These are phyloP conservation scores for Rissa tridactyla DNA, from an alignment of 2,113 vertebrate species.

Conservation along the genomic window DNA sequence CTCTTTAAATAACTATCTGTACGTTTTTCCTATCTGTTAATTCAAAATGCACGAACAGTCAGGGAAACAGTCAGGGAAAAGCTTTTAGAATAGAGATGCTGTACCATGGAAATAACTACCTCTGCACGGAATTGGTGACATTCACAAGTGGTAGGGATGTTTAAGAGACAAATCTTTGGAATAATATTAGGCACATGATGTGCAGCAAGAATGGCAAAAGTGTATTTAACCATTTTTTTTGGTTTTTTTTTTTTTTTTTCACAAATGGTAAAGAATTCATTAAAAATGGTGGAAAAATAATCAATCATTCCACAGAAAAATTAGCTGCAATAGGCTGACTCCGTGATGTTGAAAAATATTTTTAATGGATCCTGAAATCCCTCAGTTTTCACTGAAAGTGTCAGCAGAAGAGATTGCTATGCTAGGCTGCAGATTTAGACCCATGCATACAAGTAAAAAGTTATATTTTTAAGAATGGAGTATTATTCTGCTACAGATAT, in stretches of 20 bases:
- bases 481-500: not conserved
- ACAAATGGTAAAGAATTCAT: not conserved
- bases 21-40: not conserved
- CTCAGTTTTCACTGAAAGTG: not conserved
- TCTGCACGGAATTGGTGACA: not conserved
- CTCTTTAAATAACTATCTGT: not conserved
- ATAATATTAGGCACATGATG: not conserved
- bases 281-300: not conserved
- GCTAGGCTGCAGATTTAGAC: not conserved
- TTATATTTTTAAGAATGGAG: not conserved
- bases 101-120: not conserved
- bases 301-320: not conserved
- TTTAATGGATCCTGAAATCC: not conserved
- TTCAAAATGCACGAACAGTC: not conserved
- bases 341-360: not conserved
- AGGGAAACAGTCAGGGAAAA: not conserved
- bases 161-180: not conserved
- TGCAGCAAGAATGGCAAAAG: not conserved
- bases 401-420: not conserved
- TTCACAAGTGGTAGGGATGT: not conserved
- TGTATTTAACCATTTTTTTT: not conserved
- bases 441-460: not conserved
- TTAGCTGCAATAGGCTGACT: not conserved
- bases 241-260: not conserved
- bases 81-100: rapidly evolving